phyloP scores from a whole-genome alignment of 2,113 vertebrate species.

The Gnathonemus longibarbis region DNA sequence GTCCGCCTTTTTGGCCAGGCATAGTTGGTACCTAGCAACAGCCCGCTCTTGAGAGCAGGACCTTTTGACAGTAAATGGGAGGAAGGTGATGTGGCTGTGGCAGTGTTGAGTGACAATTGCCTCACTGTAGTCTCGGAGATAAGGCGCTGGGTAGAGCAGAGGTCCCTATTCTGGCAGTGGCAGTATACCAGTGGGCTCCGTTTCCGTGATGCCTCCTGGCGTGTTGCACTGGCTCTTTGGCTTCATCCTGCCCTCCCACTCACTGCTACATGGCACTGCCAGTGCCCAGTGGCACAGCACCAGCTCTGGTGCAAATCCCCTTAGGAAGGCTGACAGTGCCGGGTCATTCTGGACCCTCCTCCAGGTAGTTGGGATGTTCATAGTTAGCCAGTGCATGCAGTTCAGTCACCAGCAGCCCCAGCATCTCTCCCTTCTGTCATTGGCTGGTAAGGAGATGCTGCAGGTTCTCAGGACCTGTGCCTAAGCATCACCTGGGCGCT shows the following conservation, averaged over 20 bases:
- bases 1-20: background rate
- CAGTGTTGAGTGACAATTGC: background rate
- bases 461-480: background rate
- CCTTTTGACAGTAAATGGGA: background rate
- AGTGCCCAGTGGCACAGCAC: background rate
- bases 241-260: background rate
- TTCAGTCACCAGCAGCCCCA: background rate
- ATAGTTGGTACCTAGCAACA: background rate
- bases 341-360: background rate
- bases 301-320: background rate
- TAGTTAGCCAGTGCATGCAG: background rate
- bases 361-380: background rate
- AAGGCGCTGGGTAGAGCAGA: background rate
- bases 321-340: background rate
- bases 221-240: background rate
- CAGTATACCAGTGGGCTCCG: background rate
- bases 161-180: background rate
- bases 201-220: background rate
- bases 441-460: background rate
- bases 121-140: background rate
- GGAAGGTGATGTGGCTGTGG: background rate
- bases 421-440: background rate
- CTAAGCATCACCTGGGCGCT: background rate
- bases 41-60: background rate
- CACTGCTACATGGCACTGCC: background rate